Base-by-base conservation (phyloP, 2,888 invertebrate species). In the Magallana nippona region DNA sequence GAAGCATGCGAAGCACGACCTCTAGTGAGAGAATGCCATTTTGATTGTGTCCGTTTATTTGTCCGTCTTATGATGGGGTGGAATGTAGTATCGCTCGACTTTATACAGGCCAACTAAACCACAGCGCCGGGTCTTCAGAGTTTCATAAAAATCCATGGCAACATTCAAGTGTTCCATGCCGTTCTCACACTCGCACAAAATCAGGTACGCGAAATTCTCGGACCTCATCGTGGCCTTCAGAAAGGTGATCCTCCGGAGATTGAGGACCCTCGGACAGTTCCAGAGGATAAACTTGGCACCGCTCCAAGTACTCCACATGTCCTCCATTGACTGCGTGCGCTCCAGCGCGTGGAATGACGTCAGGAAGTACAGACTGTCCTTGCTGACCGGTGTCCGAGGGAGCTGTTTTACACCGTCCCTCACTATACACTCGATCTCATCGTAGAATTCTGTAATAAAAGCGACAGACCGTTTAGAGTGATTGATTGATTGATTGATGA, bases 261-360 rank as follows among this genome's bases (percentile, higher is more conserved):
- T 90, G 78, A 92, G 85, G n/a, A 88, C 87, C n/a, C 84, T 85
- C 1, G 92, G 92, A 84, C 91, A 90, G 85, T 90, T 91, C 89
- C 91, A 91, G 10, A 91, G 88, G 32, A 92, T 90, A 81, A 87
- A 91, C 63, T 91, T 90, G 10, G 92, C 92, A 13, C 92, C 92
- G 83, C 91, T 92, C 92, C 92, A 92, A 13, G 88, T 90, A 85
- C 89, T 89, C 92, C 92, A 92, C 5, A 89, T 89, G 81, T 89
- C 85, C 82, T 92, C 92, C 19, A 92, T 85, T 19, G 88, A 88
- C 15, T 87, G 87, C 13, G 90, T 85, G 81, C 90, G 89, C 84
- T 91, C 91, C 77, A 89, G 88, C 13, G 91, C 89, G 81, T 90
- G 89, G 88, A 92, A 92, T 19, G 91, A 89, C 27, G 89, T 90